Evolutionary conservation across 2,888 invertebrate genomes (phyloP).

Genomic region (Melolontha melolontha): DNA sequence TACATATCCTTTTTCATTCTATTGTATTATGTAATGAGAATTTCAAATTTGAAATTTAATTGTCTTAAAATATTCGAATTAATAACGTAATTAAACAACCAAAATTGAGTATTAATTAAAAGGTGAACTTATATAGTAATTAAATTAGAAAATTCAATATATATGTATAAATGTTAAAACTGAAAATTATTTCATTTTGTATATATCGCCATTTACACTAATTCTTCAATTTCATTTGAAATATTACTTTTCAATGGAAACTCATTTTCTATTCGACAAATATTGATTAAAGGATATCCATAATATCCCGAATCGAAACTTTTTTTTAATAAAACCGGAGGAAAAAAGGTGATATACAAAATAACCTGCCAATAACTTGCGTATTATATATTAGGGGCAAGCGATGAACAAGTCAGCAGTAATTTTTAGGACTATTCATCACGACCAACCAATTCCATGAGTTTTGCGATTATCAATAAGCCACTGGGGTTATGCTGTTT

Average conservation of each 20-base stretch:
- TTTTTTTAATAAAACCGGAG: slow-evolving; percentile 11
- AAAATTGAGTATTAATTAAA: no score
- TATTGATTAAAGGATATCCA: slow-evolving; percentile 2
- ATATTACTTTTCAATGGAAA: slow-evolving; percentile 8
- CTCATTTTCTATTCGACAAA: slow-evolving; percentile 1
- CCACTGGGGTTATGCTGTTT: background rate
- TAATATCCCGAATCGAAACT: background rate
- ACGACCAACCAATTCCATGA: slow-evolving; percentile 13
- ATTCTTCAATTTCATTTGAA: background rate
- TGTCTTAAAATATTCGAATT: no score
- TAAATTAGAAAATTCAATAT: no score
- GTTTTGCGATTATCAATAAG: slow-evolving; percentile 18
- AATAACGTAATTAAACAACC: no score
- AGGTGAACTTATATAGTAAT: no score
- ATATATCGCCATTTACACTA: background rate
- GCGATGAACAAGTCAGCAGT: slow-evolving; percentile 22
- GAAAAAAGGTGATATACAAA: slow-evolving; percentile 3
- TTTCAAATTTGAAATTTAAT: no score
- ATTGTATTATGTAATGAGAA: no score
- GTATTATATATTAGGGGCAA: slow-evolving; percentile 19
- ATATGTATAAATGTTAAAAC: no score
- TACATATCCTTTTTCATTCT: no score
- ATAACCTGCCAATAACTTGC: slow-evolving; percentile 21
- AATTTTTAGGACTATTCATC: slow-evolving; percentile 27
- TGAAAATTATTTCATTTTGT: no score